These are phyloP conservation scores for Campoplex capitator DNA, from an alignment of 2,888 invertebrate species.

Conservation along the genomic window DNA sequence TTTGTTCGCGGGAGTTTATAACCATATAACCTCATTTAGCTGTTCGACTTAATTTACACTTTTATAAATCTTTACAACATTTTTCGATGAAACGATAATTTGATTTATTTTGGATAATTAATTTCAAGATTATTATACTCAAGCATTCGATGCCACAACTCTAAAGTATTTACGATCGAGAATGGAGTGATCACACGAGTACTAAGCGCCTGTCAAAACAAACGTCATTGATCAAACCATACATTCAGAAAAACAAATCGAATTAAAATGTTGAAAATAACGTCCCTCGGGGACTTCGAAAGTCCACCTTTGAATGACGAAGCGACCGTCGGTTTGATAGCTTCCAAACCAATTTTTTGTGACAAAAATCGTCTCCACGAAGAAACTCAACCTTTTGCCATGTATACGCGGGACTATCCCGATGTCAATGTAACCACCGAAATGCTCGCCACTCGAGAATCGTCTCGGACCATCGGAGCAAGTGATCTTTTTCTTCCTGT, in stretches of 20 bases:
- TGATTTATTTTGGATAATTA: not conserved
- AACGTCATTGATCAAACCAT: not conserved
- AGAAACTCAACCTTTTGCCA: conserved; percentile 78
- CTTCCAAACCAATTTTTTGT: conserved; percentile 72
- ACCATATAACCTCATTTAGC: not conserved
- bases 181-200: conserved; percentile 5
- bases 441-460: conserved; percentile 86
- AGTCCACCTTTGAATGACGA: conserved; percentile 72
- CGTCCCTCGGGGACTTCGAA: conserved; percentile 79
- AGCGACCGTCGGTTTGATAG: conserved; percentile 76
- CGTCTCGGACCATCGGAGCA: conserved; percentile 85
- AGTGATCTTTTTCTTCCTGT: conserved; percentile 88
- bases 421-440: conserved; percentile 89
- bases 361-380: conserved; percentile 75
- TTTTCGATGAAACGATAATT: not conserved
- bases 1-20: not conserved
- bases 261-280: conserved; percentile 77
- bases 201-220: conserved; percentile 27
- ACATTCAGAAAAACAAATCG: not conserved
- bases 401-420: conserved; percentile 87
- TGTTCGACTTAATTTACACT: not conserved
- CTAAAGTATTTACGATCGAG: not conserved
- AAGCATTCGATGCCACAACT: conserved; percentile 29
- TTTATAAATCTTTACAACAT: not conserved
- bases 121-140: not conserved